A percentile compares a stretch with the other conserved stretches of the same genome.
These are phyloP conservation scores for Cottoperca gobio DNA, from an alignment of 2,797 vertebrate genomes.

Conservation along the genomic window DNA sequence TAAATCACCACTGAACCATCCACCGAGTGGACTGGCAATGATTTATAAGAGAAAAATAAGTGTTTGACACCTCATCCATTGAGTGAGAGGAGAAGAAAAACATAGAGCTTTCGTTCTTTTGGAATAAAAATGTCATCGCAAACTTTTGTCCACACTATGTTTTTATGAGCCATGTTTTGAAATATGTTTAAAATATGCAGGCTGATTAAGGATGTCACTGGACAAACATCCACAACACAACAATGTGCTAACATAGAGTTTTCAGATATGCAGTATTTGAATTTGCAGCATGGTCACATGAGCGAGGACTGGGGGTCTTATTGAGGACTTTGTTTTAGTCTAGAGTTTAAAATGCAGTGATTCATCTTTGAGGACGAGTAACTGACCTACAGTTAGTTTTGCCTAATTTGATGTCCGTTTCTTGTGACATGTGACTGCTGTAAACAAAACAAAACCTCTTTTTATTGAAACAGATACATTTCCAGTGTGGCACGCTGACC, in stretches of 20 bases:
- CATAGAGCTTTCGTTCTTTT: background rate
- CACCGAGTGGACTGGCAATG: no score
- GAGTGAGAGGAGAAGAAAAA: conserved; percentile 28
- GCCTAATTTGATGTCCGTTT: background rate
- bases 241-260: no score
- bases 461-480: background rate
- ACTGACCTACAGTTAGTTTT: background rate
- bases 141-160: background rate
- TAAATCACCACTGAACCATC: no score
- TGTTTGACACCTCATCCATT: no score
- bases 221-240: no score
- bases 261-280: background rate
- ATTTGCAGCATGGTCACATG: background rate
- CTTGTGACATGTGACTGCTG: background rate
- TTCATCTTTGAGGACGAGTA: no score
- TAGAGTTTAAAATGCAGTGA: background rate
- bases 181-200: background rate
- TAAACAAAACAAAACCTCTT: background rate
- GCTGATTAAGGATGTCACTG: background rate
- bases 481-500: background rate
- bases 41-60: no score
- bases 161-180: background rate
- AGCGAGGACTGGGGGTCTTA: background rate
- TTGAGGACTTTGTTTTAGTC: background rate
- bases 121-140: background rate